A percentile compares a stretch with the other conserved stretches of the same genome.
Evolutionary conservation across 2,888 invertebrate genomes (phyloP).

Genomic region (Criorhina ranunculi): DNA sequence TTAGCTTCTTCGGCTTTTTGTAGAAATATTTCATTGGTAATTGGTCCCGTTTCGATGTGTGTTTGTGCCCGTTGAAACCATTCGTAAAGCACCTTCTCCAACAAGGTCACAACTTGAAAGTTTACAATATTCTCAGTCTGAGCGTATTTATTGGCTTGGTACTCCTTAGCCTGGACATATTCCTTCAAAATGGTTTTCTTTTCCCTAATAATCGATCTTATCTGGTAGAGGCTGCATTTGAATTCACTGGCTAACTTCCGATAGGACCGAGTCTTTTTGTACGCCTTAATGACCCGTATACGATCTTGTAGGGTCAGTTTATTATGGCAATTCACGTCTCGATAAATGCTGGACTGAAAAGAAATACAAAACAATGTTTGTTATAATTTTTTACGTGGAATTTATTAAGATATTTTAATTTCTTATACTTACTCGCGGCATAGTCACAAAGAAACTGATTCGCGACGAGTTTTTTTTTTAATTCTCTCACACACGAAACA

Average conservation of each 20-base stretch:
- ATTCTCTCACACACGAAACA: not conserved
- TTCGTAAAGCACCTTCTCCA: slow-evolving; percentile 55
- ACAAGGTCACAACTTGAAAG: not conserved
- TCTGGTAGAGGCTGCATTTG: slow-evolving; percentile 16
- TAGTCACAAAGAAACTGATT: slow-evolving; percentile 34
- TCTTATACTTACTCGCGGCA: slow-evolving; percentile 33
- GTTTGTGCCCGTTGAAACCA: slow-evolving; percentile 59
- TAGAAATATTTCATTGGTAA: slow-evolving; percentile 49
- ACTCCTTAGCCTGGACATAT: slow-evolving; percentile 1
- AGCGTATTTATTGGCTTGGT: not conserved
- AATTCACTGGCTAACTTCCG: slow-evolving; percentile 10
- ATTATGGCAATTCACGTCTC: not conserved
- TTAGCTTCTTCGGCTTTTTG: slow-evolving; percentile 39
- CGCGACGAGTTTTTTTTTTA: not conserved
- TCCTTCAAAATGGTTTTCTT: not conserved
- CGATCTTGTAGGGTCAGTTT: slow-evolving; percentile 11
- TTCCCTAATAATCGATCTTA: slow-evolving; percentile 5
- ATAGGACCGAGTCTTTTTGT: not conserved
- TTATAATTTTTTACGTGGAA: not conserved
- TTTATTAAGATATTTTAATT: not conserved
- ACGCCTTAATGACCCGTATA: not conserved
- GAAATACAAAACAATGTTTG: not conserved
- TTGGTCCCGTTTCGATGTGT: slow-evolving; percentile 31
- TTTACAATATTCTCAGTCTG: not conserved
- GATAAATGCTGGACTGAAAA: not conserved